Percentiles rank a stretch among this genome's conserved stretches.
These are phyloP conservation scores for Morelia viridis DNA, from an alignment of 2,797 vertebrate species.

Conservation along the genomic window DNA sequence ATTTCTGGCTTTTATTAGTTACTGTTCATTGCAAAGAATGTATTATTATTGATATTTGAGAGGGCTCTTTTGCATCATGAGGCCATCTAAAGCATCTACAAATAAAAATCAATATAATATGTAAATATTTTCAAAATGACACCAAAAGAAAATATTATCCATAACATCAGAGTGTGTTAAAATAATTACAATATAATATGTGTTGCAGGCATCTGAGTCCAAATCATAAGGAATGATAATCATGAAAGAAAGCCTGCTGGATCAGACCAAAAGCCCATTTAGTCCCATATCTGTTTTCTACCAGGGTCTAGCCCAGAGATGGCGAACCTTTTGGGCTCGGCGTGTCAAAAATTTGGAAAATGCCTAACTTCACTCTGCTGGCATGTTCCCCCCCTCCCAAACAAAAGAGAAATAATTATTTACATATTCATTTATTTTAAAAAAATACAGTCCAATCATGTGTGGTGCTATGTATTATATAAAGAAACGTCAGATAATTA, in stretches of 20 bases:
- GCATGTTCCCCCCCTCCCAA: too few species aligned
- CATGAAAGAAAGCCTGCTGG: neutral
- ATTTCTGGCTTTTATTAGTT: neutral
- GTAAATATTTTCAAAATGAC: neutral
- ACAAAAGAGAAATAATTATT: too few species aligned
- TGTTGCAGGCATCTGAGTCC: neutral
- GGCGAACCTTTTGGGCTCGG: too few species aligned
- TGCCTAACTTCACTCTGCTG: too few species aligned
- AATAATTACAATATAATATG: neutral
- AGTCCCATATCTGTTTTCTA: neutral
- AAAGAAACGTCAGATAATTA: too few species aligned
- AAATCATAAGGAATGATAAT: neutral
- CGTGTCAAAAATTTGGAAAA: too few species aligned
- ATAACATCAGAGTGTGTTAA: neutral
- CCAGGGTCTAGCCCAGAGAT: neutral
- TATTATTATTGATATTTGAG: neutral
- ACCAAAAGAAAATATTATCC: neutral
- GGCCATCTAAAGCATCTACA: neutral
- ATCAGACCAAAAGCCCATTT: neutral
- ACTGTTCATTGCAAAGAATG: neutral
- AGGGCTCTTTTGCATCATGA: neutral
- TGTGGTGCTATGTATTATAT: too few species aligned
- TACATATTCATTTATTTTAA: too few species aligned
- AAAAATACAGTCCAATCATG: too few species aligned
- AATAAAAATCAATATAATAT: neutral